Evolutionary conservation across 2,888 invertebrate species (phyloP), one percentile per base, ranked within the genome.

Genomic region (Nemoura dubitans): DNA sequence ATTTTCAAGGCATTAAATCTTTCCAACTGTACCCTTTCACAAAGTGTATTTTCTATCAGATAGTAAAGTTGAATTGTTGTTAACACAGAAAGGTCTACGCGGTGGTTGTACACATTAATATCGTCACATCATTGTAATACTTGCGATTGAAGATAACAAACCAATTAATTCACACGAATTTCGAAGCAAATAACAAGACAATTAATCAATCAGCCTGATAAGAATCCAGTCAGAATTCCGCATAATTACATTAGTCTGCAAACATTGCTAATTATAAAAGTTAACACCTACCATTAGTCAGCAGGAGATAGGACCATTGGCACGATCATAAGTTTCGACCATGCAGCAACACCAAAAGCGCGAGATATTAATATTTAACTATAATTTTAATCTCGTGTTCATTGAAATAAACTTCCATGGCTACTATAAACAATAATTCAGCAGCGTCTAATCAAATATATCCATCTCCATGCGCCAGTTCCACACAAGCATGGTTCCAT

Each of bases 131-230:
- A 59, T 59, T 59, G 59, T 59, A 59, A 59, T 59, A 78, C 78
- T 78, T 26, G 27, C 27, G 83, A 83, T 83, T 0, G 28, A 10
- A 76, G 84, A 84, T 84, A 76, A 59, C 10, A 28, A 84, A 84
- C 84, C 84, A 84, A 84, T 84, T 84, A 84, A 84, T 84, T 84
- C 84, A 59, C 59, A 84, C 28, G 76, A 84, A 27, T 84, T 76
- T 83, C 59, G 14, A 21, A 83, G 84, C 30, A 81, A 81, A 76
- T 84, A 76, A 84, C 84, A 84, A 84, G 84, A 76, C 84, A 84
- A 84, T 84, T 84, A 59, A 84, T 84, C 84, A 76, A 28, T 10
- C 76, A 29, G 6, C n/a, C 0, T 28, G 84, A 84, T 84, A 84
- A 84, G 26, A 59, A 84, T 59, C 84, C 84, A 30, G 16, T 28